Conservation (phyloP, 1,140 invertebrate species). For the Psix sp. region DNA sequence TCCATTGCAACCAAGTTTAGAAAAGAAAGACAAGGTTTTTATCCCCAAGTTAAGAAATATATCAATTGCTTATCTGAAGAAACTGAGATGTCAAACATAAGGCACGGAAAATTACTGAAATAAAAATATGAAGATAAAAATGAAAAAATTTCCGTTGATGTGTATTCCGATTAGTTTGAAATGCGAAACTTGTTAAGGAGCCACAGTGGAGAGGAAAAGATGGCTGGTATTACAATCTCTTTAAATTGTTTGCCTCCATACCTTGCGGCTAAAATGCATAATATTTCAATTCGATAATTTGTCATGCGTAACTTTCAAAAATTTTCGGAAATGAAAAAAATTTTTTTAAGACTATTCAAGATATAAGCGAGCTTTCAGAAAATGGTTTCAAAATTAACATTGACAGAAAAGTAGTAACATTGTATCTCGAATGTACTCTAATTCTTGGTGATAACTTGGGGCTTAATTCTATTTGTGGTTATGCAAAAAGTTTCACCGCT, state of each 20-base stretch:
- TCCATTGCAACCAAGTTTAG: slow-evolving; percentile 7
- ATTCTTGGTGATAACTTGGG: slow-evolving; percentile 30
- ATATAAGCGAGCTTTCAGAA: slow-evolving; percentile 9
- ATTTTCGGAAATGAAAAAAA: not conserved
- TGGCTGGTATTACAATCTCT: not conserved
- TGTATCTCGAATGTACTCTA: slow-evolving; percentile 13
- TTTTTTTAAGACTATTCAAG: not conserved
- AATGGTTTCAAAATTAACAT: slow-evolving; percentile 7
- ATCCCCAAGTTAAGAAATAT: slow-evolving; percentile 6
- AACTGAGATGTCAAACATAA: slow-evolving; percentile 8
- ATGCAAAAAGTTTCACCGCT: slow-evolving; percentile 9
- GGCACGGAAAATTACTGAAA: slow-evolving; percentile 18
- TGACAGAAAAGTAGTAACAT: not conserved
- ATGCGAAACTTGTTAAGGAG: slow-evolving; percentile 17
- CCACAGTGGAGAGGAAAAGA: slow-evolving; percentile 22
- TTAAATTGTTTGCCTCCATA: slow-evolving; percentile 7
- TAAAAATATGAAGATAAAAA: slow-evolving; percentile 14
- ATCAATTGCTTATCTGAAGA: slow-evolving; percentile 3
- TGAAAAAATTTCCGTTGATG: slow-evolving; percentile 8
- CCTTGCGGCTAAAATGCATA: slow-evolving; percentile 4
- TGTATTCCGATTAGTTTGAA: slow-evolving; percentile 31
- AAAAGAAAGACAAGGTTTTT: slow-evolving; percentile 6
- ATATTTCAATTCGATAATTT: slow-evolving; percentile 6
- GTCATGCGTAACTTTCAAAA: too few species aligned
- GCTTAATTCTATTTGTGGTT: slow-evolving; percentile 25